Evolutionary conservation across 1,140 invertebrate species (phyloP).

Genomic region (Drosophila arizonae): DNA sequence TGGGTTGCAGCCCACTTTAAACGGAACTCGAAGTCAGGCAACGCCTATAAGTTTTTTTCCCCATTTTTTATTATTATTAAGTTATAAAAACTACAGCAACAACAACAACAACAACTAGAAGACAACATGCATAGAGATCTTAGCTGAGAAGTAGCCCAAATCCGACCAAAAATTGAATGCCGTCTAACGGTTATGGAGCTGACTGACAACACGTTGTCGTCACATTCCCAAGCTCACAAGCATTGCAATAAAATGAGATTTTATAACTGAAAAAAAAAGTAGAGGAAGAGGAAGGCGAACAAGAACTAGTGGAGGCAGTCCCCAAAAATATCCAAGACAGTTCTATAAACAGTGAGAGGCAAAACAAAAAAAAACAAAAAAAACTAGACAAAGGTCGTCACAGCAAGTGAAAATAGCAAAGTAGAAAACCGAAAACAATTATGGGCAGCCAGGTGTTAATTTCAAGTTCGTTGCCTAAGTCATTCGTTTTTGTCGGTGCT

Average conservation of each 20-base stretch:
- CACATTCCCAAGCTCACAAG: constrained; percentile 47
- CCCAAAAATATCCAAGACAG: constrained; percentile 16
- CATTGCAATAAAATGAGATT: constrained; percentile 77
- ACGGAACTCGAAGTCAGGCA: constrained; percentile 57
- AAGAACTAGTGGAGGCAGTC: background rate
- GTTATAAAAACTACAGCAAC: constrained; percentile 64
- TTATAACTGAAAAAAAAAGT: constrained; percentile 53
- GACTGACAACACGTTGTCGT: constrained; percentile 24
- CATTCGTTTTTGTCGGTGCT: constrained; percentile 45
- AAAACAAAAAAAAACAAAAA: background rate
- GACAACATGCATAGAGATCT: constrained; percentile 4
- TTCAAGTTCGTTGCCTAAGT: constrained; percentile 76
- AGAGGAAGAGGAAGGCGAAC: constrained; percentile 38
- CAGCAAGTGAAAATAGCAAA: constrained; percentile 76
- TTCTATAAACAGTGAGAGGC: constrained; percentile 14
- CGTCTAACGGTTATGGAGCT: constrained; percentile 62
- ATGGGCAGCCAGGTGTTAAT: constrained; percentile 46
- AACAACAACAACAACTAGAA: constrained; percentile 7
- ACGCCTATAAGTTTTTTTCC: constrained; percentile 37
- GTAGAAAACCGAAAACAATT: constrained; percentile 49
- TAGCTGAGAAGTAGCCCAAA: constrained; percentile 35
- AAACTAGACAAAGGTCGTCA: constrained; percentile 60
- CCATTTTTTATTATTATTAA: constrained; percentile 57
- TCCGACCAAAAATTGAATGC: constrained; percentile 33
- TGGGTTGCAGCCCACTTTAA: constrained; percentile 64